A percentile compares a stretch with the other conserved stretches of the same genome.
Conservation (phyloP, 2,888 invertebrate species). For the Pyrochroa serraticornis region DNA sequence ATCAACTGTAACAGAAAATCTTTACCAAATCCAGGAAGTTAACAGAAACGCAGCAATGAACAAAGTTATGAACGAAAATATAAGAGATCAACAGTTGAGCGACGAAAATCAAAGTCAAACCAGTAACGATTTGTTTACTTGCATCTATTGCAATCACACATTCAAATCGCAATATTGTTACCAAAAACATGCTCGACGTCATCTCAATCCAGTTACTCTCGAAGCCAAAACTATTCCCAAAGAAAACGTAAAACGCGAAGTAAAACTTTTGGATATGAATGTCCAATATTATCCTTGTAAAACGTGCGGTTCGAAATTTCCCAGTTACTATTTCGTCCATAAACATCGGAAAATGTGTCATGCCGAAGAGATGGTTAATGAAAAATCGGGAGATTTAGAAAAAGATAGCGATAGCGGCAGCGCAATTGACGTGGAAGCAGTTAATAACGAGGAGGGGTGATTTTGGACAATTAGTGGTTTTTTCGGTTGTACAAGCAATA, state of each 20-base stretch:
- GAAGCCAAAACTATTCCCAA: slow-evolving; percentile 46
- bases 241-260: slow-evolving; percentile 60
- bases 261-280: slow-evolving; percentile 73
- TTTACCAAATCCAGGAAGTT: slow-evolving; percentile 42
- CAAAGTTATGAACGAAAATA: slow-evolving; percentile 56
- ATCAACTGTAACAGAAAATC: slow-evolving; percentile 39
- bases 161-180: slow-evolving; percentile 88
- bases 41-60: slow-evolving; percentile 52
- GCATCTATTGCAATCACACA: slow-evolving; percentile 77
- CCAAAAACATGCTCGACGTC: slow-evolving; percentile 76
- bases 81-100: slow-evolving; percentile 49
- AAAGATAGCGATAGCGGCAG: slow-evolving; percentile 41
- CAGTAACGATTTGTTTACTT: slow-evolving; percentile 64
- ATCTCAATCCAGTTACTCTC: slow-evolving; percentile 67
- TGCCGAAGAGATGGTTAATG: slow-evolving; percentile 64
- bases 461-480: neutral
- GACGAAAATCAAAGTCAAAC: slow-evolving; percentile 51
- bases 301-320: slow-evolving; percentile 90
- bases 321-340: slow-evolving; percentile 92
- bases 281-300: slow-evolving; percentile 93
- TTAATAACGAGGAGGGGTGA: slow-evolving; percentile 36
- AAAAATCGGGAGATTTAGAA: slow-evolving; percentile 43
- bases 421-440: slow-evolving; percentile 48
- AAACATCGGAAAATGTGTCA: slow-evolving; percentile 89
- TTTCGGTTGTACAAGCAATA: too few species aligned